Conservation (phyloP, 2,113 vertebrate genomes). For the Gila orcuttii region DNA sequence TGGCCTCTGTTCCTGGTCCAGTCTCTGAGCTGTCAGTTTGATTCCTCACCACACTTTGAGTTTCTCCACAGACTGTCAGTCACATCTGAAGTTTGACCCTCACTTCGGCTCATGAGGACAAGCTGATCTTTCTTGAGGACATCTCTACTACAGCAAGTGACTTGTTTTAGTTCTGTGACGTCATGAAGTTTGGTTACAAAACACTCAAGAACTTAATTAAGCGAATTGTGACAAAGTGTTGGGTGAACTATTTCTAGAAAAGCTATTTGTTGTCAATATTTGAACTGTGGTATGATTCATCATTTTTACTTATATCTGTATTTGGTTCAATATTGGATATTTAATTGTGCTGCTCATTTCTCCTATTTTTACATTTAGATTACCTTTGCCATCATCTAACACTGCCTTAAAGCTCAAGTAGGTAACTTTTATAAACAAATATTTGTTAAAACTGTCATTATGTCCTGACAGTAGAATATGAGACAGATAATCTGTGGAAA, state of each 20-base stretch:
- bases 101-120: neutral
- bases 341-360: neutral
- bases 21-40: constrained; percentile 25
- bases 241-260: neutral
- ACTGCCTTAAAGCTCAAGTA: too few species aligned
- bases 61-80: constrained; percentile 12
- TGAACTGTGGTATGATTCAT: neutral
- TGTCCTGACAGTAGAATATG: too few species aligned
- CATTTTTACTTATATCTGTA: neutral
- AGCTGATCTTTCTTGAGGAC: constrained; percentile 15
- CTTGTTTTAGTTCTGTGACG: neutral
- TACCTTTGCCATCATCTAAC: too few species aligned
- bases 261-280: neutral
- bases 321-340: neutral
- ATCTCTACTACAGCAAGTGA: neutral
- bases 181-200: neutral
- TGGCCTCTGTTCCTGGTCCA: neutral
- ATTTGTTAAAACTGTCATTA: too few species aligned
- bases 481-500: too few species aligned
- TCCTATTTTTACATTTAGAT: too few species aligned
- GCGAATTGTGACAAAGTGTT: neutral
- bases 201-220: neutral
- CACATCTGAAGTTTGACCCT: neutral
- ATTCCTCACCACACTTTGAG: constrained; percentile 29
- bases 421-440: too few species aligned